These are phyloP conservation scores for Polyergus mexicanus DNA, from an alignment of 1,140 invertebrate species.

Conservation along the genomic window DNA sequence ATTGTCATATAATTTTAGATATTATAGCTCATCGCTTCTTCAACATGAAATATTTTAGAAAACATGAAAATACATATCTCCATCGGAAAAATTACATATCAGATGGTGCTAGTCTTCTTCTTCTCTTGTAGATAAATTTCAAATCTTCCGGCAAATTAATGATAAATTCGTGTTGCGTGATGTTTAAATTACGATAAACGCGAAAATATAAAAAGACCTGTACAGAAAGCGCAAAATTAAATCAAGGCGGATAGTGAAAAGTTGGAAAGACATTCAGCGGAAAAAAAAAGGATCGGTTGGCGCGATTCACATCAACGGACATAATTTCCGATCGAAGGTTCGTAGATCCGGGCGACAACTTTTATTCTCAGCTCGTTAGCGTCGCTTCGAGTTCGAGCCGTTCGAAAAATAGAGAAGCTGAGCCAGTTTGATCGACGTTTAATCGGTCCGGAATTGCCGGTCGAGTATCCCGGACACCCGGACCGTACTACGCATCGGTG, in stretches of 20 bases:
- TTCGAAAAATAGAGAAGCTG: constrained; percentile 53
- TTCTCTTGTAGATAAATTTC: neutral
- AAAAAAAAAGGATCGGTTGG: constrained; percentile 7
- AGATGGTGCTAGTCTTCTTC: neutral
- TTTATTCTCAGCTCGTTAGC: constrained; percentile 64
- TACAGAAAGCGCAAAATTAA: neutral
- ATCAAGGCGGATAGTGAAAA: neutral
- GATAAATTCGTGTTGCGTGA: neutral
- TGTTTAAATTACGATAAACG: neutral
- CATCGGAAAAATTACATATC: neutral
- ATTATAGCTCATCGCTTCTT: too few species aligned
- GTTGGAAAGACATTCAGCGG: neutral
- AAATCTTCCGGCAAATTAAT: neutral
- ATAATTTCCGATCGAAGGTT: constrained; percentile 35
- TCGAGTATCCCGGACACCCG: constrained; percentile 55
- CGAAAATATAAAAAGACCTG: neutral
- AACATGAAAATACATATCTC: too few species aligned
- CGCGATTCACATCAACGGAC: constrained; percentile 40
- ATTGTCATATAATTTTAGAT: neutral
- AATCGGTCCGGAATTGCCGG: constrained; percentile 69
- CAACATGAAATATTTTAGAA: too few species aligned
- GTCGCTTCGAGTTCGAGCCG: constrained; percentile 48
- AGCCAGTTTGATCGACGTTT: constrained; percentile 67
- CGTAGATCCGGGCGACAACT: constrained; percentile 54
- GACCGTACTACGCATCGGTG: constrained; percentile 63